phyloP scores from a whole-genome alignment of 2,888 invertebrate genomes.

The Gryllus longicercus region DNA sequence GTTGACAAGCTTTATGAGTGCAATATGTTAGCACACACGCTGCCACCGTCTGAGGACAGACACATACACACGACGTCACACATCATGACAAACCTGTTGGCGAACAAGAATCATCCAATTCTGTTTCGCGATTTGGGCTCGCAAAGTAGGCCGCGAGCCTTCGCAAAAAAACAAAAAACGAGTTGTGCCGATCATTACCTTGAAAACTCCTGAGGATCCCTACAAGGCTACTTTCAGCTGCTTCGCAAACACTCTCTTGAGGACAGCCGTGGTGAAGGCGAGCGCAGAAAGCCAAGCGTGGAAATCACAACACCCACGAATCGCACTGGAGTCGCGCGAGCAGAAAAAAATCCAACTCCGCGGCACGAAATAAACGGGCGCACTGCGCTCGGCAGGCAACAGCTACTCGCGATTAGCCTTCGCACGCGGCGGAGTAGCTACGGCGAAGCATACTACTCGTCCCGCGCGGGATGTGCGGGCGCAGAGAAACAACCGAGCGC shows the following conservation, averaged over 20 bases:
- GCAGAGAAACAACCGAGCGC: background rate
- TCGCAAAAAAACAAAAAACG: too few species aligned
- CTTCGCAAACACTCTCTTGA: slow-evolving; percentile 6
- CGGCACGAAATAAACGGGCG: background rate
- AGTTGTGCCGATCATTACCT: background rate
- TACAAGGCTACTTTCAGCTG: slow-evolving; percentile 17
- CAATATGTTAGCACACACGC: too few species aligned
- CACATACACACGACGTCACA: too few species aligned
- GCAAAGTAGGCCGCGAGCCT: too few species aligned
- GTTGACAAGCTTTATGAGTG: too few species aligned
- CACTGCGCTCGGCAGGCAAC: background rate
- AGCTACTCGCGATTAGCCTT: background rate
- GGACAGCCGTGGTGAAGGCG: slow-evolving; percentile 9
- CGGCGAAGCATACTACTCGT: background rate
- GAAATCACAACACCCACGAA: background rate
- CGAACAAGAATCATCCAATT: too few species aligned
- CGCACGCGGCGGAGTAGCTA: background rate
- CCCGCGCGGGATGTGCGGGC: too few species aligned
- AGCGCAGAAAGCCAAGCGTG: background rate
- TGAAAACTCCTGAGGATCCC: slow-evolving; percentile 8
- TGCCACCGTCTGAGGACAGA: too few species aligned
- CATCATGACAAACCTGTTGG: too few species aligned
- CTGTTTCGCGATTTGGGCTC: too few species aligned
- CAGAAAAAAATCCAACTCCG: background rate
- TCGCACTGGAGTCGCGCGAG: background rate